Conservation (phyloP, 2,888 invertebrate genomes). For the Noctua pronuba region DNA sequence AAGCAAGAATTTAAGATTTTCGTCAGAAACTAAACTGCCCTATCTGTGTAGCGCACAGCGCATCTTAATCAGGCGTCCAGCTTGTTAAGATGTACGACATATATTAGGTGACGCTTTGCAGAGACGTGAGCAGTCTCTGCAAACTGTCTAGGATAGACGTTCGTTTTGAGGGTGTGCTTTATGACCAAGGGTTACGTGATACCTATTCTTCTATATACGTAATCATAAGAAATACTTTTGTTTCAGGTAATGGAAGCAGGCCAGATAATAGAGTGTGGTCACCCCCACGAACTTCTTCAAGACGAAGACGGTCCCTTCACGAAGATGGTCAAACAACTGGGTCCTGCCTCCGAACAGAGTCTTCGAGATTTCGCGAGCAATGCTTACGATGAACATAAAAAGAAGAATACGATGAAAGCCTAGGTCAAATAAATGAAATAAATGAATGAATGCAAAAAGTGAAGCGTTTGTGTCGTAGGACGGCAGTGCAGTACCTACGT, state of each 20-base stretch:
- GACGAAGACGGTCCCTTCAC: constrained; percentile 90
- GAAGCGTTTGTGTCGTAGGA: neutral
- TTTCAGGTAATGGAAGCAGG: constrained; percentile 91
- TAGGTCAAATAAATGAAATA: constrained; percentile 10
- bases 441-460: neutral
- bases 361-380: constrained; percentile 81
- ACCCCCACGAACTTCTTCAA: constrained; percentile 92
- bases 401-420: constrained; percentile 23
- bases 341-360: constrained; percentile 86
- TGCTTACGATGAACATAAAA: constrained; percentile 82
- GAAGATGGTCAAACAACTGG: constrained; percentile 92
- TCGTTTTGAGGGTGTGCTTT: neutral
- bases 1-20: neutral
- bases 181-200: neutral
- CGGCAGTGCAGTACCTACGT: neutral
- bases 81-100: too few relatives aligned
- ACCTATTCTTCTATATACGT: neutral
- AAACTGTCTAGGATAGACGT: too few relatives aligned
- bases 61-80: too few relatives aligned
- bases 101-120: neutral
- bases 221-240: neutral
- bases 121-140: too few relatives aligned
- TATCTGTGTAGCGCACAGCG: neutral
- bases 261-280: constrained; percentile 92
- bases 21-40: neutral